Base-by-base conservation (phyloP, 1,140 invertebrate species). In the Diorhabda carinulata region DNA sequence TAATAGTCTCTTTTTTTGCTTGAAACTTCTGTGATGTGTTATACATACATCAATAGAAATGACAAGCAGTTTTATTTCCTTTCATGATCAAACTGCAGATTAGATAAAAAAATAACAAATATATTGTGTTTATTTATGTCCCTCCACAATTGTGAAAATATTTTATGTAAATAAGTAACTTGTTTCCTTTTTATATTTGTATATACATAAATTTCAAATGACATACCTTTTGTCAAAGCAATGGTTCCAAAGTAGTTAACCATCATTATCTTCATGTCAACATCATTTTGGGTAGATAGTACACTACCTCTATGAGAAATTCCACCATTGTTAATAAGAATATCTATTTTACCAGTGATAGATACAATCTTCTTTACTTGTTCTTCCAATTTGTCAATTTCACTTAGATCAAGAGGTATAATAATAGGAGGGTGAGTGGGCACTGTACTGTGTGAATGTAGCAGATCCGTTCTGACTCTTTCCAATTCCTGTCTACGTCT, bases 181-280 rank as follows among this genome's bases (percentile, higher is more conserved):
- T 25, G 25, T 25, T 25, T 25, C 25, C 25, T 25, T 25, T 25
- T 25, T 25, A 25, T 25, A 25, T 25, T 52, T 6, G 45, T 52
- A 52, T 52, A 52, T 52, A 52, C 2, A 4, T 52, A 52, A 52
- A 52, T 6, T 3, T 4, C 47, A 52, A 52, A 52, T 59, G 25
- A 25, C 25, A 25, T 72, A 96, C 95, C 93, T 91, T 96, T 97
- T 3, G 94, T 95, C 5, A 98, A 81, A 57, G 91, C 92, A 68
- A 98, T 86, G 74, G 94, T 88, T 43, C 95, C 95, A 86, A 98
- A 96, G 83, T 96, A 98, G 84, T 98, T 98, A 2, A 97, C 89
- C 43, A 88, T 81, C 96, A 98, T 98, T 10, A 98, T 85, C 86
- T 91, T 90, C 61, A 90, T 85, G 82, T 97, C 90, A 43, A 98